phyloP scores from a whole-genome alignment of 2,113 vertebrate genomes.

The Dromaius novaehollandiae region DNA sequence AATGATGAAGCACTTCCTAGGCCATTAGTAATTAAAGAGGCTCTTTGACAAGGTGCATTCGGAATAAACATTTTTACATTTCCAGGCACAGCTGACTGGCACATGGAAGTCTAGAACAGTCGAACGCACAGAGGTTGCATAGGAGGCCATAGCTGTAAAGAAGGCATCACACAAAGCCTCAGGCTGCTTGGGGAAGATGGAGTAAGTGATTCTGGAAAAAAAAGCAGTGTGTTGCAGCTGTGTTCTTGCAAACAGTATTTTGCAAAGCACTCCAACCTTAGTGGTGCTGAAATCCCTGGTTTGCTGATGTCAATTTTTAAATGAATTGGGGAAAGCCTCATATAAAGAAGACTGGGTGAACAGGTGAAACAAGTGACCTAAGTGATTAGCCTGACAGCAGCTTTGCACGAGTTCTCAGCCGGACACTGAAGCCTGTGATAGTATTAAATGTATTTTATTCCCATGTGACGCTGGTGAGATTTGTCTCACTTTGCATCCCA shows the following conservation, averaged over 20 bases:
- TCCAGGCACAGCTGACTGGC: not conserved
- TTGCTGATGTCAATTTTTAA: not conserved
- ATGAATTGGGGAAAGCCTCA: not conserved
- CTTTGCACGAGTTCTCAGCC: not conserved
- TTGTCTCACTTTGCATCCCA: not conserved
- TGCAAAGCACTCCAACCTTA: not conserved
- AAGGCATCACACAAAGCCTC: not conserved
- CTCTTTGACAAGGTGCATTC: not conserved
- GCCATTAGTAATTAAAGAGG: not conserved
- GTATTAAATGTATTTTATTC: not conserved
- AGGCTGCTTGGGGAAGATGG: not conserved
- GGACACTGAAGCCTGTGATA: not conserved
- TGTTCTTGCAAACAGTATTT: accelerated
- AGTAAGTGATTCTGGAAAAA: not conserved
- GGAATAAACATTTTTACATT: not conserved
- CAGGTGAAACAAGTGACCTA: not conserved
- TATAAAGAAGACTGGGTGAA: not conserved
- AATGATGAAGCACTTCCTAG: conserved; percentile 44
- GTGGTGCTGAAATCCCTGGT: not conserved
- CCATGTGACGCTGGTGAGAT: not conserved
- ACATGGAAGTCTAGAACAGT: not conserved
- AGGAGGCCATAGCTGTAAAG: not conserved
- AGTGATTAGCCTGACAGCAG: not conserved
- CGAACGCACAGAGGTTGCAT: accelerated
- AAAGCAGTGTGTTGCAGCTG: accelerated